Evolutionary conservation across 2,797 vertebrate species (phyloP), one percentile per base, ranked within the genome.

Genomic region (Dendrocincla fuliginosa): DNA sequence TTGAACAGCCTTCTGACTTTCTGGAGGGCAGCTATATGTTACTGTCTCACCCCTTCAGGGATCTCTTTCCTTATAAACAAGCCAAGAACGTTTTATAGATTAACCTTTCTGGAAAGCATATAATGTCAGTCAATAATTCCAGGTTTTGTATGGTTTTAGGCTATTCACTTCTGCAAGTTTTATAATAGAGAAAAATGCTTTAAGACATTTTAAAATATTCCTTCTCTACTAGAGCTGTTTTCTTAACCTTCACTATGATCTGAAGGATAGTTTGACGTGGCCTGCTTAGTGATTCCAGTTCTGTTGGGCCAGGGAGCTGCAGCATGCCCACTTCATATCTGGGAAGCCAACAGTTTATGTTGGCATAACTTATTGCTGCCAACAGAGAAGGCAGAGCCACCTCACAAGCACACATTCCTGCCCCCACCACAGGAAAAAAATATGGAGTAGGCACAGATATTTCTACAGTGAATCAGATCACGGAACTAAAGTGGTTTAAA

Each of bases 401-500:
- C n/a, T 76, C 2, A 1, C 9, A 69, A 49, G 49, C 18, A 25
- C 35, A 6, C 0, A 0, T 59, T 84, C 35, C n/a, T 87, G 35
- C 25, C 32, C 39, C 22, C n/a, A 56, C 10, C 18, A 6, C 8
- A 61, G 35, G 44, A 30, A 41, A 42, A 37, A 84, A 52, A 52
- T 55, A 50, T 4, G 55, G 65, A 55, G 30, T 30, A 49, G 37
- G 28, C 23, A 41, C 17, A 35, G 44, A 37, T 70, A 70, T 47
- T 92, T 84, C 42, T 80, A 39, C 23, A 77, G 39, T 59, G 73
- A 86, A 65, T 61, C 60, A 87, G 52, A 65, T 53, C 28, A 81
- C n/a, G 14, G 56, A 65, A 46, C 23, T 46, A 35, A 74, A 67
- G 35, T 83, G 23, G 16, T 61, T 90, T 90, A 60, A 89, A 70